Evolutionary conservation across 2,113 vertebrate genomes (phyloP).

Genomic region (Sclerurus mexicanus): DNA sequence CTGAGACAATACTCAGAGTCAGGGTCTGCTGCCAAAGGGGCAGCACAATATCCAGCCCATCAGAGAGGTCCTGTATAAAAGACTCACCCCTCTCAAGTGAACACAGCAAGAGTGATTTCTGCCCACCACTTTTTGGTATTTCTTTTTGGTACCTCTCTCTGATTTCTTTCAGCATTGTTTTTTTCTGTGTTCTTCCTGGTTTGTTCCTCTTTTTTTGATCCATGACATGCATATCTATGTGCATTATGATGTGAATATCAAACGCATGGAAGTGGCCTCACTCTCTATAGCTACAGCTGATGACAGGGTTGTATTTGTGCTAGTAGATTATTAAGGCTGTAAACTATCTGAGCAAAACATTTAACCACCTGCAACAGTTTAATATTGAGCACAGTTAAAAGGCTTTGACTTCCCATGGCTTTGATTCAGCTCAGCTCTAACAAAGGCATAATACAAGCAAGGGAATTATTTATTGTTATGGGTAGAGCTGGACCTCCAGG

Average conservation of each 20-base stretch:
- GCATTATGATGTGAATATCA: background rate
- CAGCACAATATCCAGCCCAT: background rate
- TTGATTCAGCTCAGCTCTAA: background rate
- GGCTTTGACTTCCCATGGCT: background rate
- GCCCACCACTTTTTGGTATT: background rate
- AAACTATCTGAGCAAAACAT: background rate
- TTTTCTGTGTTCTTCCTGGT: background rate
- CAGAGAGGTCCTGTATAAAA: background rate
- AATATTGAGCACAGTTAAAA: background rate
- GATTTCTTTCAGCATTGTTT: background rate
- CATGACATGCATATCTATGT: background rate
- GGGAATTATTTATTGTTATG: background rate
- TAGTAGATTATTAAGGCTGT: background rate
- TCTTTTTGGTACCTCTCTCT: background rate
- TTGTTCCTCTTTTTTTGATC: background rate
- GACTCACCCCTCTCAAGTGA: background rate
- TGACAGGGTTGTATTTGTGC: rapidly evolving
- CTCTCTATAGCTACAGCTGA: background rate
- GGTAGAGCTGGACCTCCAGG: background rate
- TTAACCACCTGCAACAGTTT: background rate
- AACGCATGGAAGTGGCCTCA: background rate
- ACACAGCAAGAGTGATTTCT: background rate
- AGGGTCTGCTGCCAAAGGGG: background rate
- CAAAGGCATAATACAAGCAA: background rate
- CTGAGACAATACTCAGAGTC: background rate